phyloP scores from a whole-genome alignment of 2,888 invertebrate genomes.

The Zaprionus lineosus region DNA sequence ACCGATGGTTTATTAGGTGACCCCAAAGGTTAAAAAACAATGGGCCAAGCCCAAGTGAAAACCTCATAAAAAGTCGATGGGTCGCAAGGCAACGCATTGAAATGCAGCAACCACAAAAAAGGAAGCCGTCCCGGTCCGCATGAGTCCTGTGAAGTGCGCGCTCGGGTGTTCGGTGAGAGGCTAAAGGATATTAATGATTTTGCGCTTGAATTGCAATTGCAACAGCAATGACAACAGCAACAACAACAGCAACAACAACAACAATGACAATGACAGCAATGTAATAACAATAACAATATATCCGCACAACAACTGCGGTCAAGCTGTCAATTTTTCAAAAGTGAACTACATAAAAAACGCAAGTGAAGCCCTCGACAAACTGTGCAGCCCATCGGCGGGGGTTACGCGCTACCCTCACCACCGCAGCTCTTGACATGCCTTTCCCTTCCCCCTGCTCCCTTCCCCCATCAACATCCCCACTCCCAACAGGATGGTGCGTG shows the following conservation, averaged over 20 bases:
- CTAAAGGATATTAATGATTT: constrained; percentile 81
- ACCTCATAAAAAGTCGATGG: constrained; percentile 59
- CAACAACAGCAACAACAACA: constrained; percentile 14
- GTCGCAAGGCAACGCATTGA: constrained; percentile 24
- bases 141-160: neutral
- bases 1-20: constrained; percentile 52
- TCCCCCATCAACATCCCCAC: no score
- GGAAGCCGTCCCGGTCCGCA: no score
- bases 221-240: constrained; percentile 49
- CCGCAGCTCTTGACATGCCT: no score
- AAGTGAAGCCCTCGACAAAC: constrained; percentile 37
- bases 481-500: no score
- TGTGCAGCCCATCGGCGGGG: neutral
- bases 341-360: constrained; percentile 66
- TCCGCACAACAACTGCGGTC: constrained; percentile 73
- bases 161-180: constrained; percentile 28
- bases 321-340: constrained; percentile 79
- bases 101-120: constrained; percentile 50
- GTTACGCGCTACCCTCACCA: constrained; percentile 1
- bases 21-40: constrained; percentile 46
- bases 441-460: no score
- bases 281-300: constrained; percentile 73
- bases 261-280: constrained; percentile 35
- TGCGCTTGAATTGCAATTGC: constrained; percentile 80
- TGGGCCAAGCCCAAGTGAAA: constrained; percentile 48